Percentiles rank a stretch among this genome's conserved stretches.
Evolutionary conservation across 2,797 vertebrate genomes (phyloP).

Genomic region (Dermochelys coriacea): DNA sequence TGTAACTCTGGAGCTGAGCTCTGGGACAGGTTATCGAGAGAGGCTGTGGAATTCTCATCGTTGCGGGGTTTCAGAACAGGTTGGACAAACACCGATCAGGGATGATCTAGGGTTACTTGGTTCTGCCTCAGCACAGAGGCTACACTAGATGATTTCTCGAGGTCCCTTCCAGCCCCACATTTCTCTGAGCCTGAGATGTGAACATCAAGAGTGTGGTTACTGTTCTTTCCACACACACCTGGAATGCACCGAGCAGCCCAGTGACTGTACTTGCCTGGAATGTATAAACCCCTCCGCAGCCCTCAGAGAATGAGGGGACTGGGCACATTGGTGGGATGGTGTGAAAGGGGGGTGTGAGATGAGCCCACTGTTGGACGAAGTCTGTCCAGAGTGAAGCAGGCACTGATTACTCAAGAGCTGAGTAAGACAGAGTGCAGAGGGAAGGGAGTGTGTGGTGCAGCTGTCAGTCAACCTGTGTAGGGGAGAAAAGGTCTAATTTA

Average conservation of each 20-base stretch:
- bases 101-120: no score
- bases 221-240: neutral
- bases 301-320: neutral
- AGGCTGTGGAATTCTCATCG: no score
- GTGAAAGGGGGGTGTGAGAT: neutral
- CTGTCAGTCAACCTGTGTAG: slow-evolving; percentile 42
- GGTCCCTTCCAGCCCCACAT: neutral
- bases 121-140: neutral
- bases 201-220: neutral
- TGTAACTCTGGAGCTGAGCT: no score
- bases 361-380: slow-evolving; percentile 25
- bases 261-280: neutral
- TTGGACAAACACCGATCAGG: neutral
- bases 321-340: neutral
- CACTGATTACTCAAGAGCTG: slow-evolving; percentile 54
- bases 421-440: slow-evolving; percentile 26
- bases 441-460: slow-evolving; percentile 49
- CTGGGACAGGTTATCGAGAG: no score
- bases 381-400: slow-evolving; percentile 25
- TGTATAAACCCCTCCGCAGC: neutral
- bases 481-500: slow-evolving; percentile 16
- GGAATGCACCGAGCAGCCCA: neutral
- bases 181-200: neutral
- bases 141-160: neutral
- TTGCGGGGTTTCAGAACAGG: no score